These are phyloP conservation scores for Drosophila funebris DNA, from an alignment of 1,140 invertebrate genomes.

Conservation along the genomic window DNA sequence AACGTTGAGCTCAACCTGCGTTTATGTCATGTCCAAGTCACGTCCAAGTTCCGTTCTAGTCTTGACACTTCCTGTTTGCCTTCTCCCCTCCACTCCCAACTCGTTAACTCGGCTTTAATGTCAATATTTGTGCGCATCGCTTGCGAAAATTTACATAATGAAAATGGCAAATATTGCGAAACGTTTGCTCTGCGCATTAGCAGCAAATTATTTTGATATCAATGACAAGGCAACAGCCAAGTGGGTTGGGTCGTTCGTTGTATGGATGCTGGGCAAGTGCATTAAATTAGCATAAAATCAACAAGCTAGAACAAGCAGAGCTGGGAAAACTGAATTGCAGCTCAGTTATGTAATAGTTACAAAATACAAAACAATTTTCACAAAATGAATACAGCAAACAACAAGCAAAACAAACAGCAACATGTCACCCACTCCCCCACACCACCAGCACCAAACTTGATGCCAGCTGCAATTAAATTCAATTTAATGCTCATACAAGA, in stretches of 20 bases:
- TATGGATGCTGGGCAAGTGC: slow-evolving; percentile 40
- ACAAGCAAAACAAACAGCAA: slow-evolving; percentile 49
- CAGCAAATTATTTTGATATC: slow-evolving; percentile 78
- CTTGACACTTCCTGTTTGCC: slow-evolving; percentile 21
- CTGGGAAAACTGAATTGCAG: slow-evolving; percentile 24
- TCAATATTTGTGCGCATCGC: slow-evolving; percentile 44
- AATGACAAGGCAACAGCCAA: slow-evolving; percentile 33
- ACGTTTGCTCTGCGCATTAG: slow-evolving; percentile 64
- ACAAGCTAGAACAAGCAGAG: slow-evolving; percentile 39
- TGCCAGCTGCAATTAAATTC: slow-evolving; percentile 69
- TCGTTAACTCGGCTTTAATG: slow-evolving; percentile 67
- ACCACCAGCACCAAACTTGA: not conserved
- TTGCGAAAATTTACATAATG: slow-evolving; percentile 70
- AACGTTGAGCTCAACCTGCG: slow-evolving; percentile 2
- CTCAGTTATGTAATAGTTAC: slow-evolving; percentile 39
- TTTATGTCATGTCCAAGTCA: slow-evolving; percentile 35
- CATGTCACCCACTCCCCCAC: too few relatives aligned
- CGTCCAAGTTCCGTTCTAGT: slow-evolving; percentile 44
- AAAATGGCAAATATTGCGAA: slow-evolving; percentile 62
- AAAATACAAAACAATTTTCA: slow-evolving; percentile 66
- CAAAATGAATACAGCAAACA: slow-evolving; percentile 53
- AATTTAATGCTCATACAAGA: slow-evolving; percentile 62
- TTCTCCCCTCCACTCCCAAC: too few relatives aligned
- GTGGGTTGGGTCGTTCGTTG: not conserved
- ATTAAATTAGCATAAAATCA: slow-evolving; percentile 80